phyloP scores from a whole-genome alignment of 2,888 invertebrate genomes.

The Eledona agricola region DNA sequence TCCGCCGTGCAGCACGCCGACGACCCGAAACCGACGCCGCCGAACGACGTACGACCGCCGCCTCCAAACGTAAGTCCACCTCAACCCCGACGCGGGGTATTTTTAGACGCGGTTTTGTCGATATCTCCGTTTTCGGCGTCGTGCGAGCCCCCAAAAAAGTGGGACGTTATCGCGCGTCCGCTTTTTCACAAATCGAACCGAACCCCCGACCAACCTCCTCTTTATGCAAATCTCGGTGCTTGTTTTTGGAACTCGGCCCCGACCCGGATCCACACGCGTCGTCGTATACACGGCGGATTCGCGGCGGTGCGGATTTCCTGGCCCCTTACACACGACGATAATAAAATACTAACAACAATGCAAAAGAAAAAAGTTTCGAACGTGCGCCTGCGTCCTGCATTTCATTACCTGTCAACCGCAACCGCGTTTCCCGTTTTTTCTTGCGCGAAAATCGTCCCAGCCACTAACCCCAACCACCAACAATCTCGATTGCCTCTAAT shows the following conservation, averaged over 20 bases:
- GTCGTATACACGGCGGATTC: too few relatives aligned
- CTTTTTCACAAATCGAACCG: slow-evolving; percentile 58
- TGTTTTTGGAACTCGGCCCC: too few relatives aligned
- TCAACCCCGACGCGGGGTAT: background rate
- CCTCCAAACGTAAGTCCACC: slow-evolving; percentile 20
- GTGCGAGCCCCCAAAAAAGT: slow-evolving; percentile 53
- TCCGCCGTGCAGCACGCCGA: slow-evolving; percentile 38
- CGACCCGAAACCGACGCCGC: slow-evolving; percentile 57
- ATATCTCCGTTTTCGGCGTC: too few relatives aligned
- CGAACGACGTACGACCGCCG: slow-evolving; percentile 11
- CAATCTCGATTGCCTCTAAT: slow-evolving; percentile 2
- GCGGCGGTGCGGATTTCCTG: too few relatives aligned
- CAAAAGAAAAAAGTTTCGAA: slow-evolving; percentile 21
- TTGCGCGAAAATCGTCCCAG: slow-evolving; percentile 3
- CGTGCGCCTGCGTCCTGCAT: slow-evolving; percentile 19
- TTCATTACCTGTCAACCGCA: slow-evolving; percentile 8
- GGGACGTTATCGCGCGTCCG: too few relatives aligned
- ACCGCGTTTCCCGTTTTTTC: slow-evolving; percentile 14
- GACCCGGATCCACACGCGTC: too few relatives aligned
- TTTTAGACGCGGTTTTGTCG: slow-evolving; percentile 53
- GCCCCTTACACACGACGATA: too few relatives aligned
- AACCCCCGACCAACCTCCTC: slow-evolving; percentile 28
- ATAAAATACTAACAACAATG: slow-evolving; percentile 6
- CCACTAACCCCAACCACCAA: too few relatives aligned
- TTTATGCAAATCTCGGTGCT: too few relatives aligned